Evolutionary conservation across 2,888 invertebrate species (phyloP).

Genomic region (Trachelus troglodyta): DNA sequence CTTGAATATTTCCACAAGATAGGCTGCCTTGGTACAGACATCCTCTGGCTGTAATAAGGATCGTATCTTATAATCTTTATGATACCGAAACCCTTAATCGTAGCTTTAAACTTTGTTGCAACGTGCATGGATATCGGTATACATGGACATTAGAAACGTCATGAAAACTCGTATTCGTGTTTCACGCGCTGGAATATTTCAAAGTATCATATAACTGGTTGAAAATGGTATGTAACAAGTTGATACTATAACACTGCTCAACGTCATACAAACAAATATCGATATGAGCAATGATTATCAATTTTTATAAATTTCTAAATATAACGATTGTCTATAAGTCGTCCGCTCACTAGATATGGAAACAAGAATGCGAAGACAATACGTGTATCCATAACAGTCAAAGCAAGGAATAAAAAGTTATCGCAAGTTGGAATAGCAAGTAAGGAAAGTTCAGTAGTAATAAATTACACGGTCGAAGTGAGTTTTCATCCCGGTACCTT

Average conservation of each 20-base stretch:
- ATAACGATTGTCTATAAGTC: constrained; percentile 30
- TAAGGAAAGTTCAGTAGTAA: constrained; percentile 29
- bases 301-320: constrained; percentile 22
- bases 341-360: constrained; percentile 23
- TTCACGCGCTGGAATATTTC: not conserved
- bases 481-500: constrained; percentile 33
- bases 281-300: not conserved
- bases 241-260: not conserved
- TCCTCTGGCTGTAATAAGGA: constrained; percentile 21
- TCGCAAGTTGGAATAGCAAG: constrained; percentile 24
- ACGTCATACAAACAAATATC: not conserved
- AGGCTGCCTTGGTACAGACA: not conserved
- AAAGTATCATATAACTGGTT: not conserved
- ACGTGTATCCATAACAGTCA: not conserved
- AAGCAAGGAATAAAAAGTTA: constrained; percentile 28
- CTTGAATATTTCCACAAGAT: not conserved
- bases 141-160: not conserved
- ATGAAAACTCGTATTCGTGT: not conserved
- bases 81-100: constrained; percentile 14
- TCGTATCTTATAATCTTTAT: constrained; percentile 40
- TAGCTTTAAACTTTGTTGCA: not conserved
- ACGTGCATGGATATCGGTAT: not conserved
- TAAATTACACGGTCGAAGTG: constrained; percentile 33
- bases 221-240: not conserved
- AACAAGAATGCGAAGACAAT: constrained; percentile 23